Percentiles rank a stretch among this genome's conserved stretches.
Evolutionary conservation across 2,888 invertebrate species (phyloP).

Genomic region (Dolomedes plantarius): DNA sequence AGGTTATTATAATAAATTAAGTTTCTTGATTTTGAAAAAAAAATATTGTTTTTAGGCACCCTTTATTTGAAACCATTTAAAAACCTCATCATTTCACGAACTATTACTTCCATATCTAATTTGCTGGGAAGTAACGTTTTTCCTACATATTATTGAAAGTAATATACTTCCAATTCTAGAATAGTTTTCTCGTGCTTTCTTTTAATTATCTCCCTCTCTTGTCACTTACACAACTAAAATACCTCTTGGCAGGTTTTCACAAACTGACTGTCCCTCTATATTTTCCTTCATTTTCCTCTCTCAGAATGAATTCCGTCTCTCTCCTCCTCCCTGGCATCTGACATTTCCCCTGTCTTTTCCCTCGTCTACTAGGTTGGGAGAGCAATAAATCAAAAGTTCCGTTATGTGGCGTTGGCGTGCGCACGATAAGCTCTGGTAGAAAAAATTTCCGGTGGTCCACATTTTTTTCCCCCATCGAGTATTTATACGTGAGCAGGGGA

Average conservation of each 20-base stretch:
- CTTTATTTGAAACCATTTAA: no score
- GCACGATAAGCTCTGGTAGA: background rate
- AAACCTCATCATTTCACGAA: no score
- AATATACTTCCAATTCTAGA: no score
- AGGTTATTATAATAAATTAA: no score
- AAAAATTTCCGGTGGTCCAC: conserved; percentile 10
- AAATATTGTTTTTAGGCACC: no score
- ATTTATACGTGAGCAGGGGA: background rate
- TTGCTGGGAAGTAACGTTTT: no score
- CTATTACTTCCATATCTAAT: no score
- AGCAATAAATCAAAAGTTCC: conserved; percentile 59
- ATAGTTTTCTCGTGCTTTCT: no score
- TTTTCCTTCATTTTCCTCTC: conserved; percentile 20
- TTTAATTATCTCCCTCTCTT: conserved; percentile 7
- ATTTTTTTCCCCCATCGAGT: background rate
- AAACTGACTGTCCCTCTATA: conserved; percentile 5
- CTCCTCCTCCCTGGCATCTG: conserved; percentile 24
- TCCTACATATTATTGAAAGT: no score
- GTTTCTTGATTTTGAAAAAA: no score
- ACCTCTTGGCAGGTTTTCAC: conserved; percentile 37
- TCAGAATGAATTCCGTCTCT: conserved; percentile 8
- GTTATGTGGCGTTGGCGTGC: conserved; percentile 31
- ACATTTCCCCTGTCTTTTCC: conserved; percentile 27
- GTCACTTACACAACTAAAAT: background rate
- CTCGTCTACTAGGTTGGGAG: conserved; percentile 1